Base-by-base conservation (phyloP, 2,797 vertebrate genomes). In the Platyrinchus mystaceus region DNA sequence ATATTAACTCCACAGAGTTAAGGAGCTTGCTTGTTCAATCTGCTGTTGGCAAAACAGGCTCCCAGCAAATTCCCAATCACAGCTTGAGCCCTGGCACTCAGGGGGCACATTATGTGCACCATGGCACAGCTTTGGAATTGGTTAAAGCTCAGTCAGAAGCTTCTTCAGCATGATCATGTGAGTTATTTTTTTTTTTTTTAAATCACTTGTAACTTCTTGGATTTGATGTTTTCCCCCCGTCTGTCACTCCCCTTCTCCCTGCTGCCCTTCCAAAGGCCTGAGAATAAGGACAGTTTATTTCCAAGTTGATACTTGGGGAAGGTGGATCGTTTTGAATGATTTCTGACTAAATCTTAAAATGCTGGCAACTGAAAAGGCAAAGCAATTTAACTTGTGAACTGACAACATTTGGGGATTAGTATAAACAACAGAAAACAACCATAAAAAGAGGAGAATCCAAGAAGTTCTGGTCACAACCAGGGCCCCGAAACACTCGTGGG, bases 201-300 rank as follows among this genome's bases (percentile, higher is more conserved):
- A 81, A 62, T 82, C 3, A 3, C 36, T 84, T 84, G 17, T 89
- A 93, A 90, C 88, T 95, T 95, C 93, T 96, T 95, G 93, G 93
- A 93, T 96, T 80, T 66, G 17, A 12, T 52, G 11, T 79, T 92
- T 74, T 60, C 26, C 28, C 28, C 34, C 15, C 32, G 6, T 12
- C 23, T 89, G 36, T 79, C 37, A 3, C 58, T 56, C 59, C 41
- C 49, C 53, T 87, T 77, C 39, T 60, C 34, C 22, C 27, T 70
- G 34, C 60, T 80, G 60, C 37, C 34, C 1, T 67, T 19, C 32
- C 28, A 39, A 39, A 73, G 71, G 28, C 58, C 18, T 50, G n/a
- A 74, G 56, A 70, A 13, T 37, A 47, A 70, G 37, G 58, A 23
- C 23, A 50, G 4, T 83, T 86, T 26, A 24, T 73, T 89, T 85